A percentile compares a stretch with the other conserved stretches of the same genome.
Evolutionary conservation across 2,888 invertebrate genomes (phyloP).

Genomic region (Phlogophora meticulosa): DNA sequence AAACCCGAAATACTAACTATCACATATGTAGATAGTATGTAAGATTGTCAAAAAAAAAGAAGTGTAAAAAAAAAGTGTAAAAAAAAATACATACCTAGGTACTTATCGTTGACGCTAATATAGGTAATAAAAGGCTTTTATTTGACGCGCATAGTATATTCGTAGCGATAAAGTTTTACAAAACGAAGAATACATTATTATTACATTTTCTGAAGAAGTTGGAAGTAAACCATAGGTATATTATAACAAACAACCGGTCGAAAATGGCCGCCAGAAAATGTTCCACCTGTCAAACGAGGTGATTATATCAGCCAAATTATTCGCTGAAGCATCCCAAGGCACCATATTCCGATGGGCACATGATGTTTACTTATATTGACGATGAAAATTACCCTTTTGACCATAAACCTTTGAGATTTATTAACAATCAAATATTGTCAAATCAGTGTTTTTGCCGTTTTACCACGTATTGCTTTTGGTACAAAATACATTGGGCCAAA

Average conservation of each 20-base stretch:
- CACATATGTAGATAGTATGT: no score
- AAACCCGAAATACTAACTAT: no score
- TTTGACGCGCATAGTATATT: no score
- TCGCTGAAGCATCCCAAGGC: conserved; percentile 25
- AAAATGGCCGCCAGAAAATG: conserved; percentile 2
- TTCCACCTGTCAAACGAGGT: conserved; percentile 5
- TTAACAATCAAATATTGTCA: conserved; percentile 22
- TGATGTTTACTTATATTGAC: conserved; percentile 10
- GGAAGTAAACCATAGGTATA: neutral
- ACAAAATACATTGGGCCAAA: neutral
- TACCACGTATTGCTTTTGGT: neutral
- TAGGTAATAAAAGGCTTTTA: no score
- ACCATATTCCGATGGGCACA: neutral
- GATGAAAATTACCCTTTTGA: conserved; percentile 16
- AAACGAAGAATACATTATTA: neutral
- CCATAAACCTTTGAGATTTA: conserved; percentile 29
- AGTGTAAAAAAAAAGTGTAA: no score
- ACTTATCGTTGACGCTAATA: no score
- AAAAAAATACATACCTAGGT: no score
- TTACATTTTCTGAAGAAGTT: neutral
- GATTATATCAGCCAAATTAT: conserved; percentile 15
- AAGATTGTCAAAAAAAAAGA: no score
- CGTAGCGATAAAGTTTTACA: no score
- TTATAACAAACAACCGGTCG: neutral
- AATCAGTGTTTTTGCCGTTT: conserved; percentile 10